Conservation (phyloP, 2,797 vertebrate species). For the Myotis daubentonii region DNA sequence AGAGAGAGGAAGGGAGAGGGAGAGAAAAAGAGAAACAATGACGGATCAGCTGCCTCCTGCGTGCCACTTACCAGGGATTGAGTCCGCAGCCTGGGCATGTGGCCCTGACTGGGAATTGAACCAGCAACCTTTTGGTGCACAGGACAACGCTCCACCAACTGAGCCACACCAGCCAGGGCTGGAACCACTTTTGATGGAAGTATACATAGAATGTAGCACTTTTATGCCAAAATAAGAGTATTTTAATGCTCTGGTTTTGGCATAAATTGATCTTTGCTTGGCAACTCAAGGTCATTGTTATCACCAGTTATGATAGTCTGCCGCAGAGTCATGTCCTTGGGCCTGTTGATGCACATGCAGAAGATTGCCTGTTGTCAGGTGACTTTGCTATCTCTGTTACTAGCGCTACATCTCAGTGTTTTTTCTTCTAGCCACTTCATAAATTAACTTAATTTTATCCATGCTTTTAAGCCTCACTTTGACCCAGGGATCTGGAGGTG, state of each 20-base stretch:
- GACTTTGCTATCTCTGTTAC: not conserved
- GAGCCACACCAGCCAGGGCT: no score
- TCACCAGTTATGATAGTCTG: not conserved
- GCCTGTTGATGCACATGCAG: not conserved
- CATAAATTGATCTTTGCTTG: not conserved
- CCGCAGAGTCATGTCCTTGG: not conserved
- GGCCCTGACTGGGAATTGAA: no score
- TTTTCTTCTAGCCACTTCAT: not conserved
- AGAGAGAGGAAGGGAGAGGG: no score
- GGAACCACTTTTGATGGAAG: not conserved
- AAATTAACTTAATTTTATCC: not conserved
- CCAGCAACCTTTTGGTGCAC: no score
- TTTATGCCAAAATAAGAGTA: not conserved
- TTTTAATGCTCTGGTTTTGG: not conserved
- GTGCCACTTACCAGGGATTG: no score
- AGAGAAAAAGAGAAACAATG: no score
- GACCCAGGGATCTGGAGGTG: not conserved
- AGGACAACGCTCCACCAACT: no score
- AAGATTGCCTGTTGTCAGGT: not conserved
- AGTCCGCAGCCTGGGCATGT: no score
- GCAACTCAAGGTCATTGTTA: not conserved
- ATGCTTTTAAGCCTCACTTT: conserved; percentile 14
- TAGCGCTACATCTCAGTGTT: not conserved
- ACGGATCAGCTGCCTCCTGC: no score
- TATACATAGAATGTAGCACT: not conserved